Evolutionary conservation across 1,140 invertebrate genomes (phyloP).

Genomic region (Brachionus paranguensis): DNA sequence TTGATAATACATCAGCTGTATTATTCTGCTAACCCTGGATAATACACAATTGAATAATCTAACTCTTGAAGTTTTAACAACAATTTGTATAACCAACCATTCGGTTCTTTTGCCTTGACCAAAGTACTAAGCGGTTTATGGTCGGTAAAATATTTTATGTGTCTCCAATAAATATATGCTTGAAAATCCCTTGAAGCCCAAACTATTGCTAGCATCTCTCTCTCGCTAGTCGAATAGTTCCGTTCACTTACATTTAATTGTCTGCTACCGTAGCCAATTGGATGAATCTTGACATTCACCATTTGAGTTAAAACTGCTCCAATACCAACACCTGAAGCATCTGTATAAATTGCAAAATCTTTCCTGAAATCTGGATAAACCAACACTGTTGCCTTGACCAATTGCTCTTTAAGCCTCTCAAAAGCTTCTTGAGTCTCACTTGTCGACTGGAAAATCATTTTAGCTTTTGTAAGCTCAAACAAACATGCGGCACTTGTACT

Average conservation of each 20-base stretch:
- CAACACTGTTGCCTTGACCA: conserved; percentile 40
- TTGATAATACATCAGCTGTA: background rate
- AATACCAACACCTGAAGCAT: conserved; percentile 41
- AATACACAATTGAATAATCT: background rate
- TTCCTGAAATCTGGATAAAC: conserved; percentile 15
- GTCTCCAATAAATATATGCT: conserved; percentile 43
- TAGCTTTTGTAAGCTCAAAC: conserved; percentile 25
- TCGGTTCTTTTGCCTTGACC: background rate
- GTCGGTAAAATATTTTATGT: conserved; percentile 44
- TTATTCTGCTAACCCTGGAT: conserved; percentile 14
- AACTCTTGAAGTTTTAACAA: background rate
- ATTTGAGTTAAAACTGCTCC: conserved; percentile 43
- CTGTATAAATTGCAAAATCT: conserved; percentile 42
- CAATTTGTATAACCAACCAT: background rate
- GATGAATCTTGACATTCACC: conserved; percentile 42
- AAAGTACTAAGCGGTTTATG: conserved; percentile 43
- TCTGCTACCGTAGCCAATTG: conserved; percentile 43
- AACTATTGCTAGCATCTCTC: conserved; percentile 44
- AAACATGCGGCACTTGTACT: conserved; percentile 40
- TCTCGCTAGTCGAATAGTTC: conserved; percentile 44
- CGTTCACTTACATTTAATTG: conserved; percentile 41
- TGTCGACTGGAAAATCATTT: conserved; percentile 40
- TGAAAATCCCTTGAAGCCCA: conserved; percentile 43
- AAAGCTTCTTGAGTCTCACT: conserved; percentile 31
- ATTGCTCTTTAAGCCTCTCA: conserved; percentile 35